Evolutionary conservation across 2,888 invertebrate species (phyloP).

Genomic region (Hirtodrosophila alboralis): DNA sequence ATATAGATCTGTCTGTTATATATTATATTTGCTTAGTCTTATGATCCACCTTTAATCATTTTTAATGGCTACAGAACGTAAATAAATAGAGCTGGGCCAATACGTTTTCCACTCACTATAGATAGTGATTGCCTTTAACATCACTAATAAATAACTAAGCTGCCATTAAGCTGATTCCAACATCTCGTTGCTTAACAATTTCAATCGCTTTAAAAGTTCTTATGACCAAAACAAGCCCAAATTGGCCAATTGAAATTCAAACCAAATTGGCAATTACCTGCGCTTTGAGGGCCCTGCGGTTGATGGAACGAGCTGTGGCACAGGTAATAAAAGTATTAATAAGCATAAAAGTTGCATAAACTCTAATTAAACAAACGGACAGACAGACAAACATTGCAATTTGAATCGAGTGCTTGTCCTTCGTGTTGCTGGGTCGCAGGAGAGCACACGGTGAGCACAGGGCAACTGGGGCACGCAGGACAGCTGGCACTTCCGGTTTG

Average conservation of each 20-base stretch:
- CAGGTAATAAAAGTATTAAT: conserved; percentile 61
- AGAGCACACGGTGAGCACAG: conserved; percentile 1
- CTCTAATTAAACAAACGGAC: conserved; percentile 56
- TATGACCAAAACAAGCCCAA: conserved; percentile 36
- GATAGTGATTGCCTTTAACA: background rate
- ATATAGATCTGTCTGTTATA: too few species aligned
- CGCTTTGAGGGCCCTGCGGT: background rate
- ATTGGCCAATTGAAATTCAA: conserved; percentile 64
- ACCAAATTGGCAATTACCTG: conserved; percentile 60
- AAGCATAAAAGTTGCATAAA: conserved; percentile 72
- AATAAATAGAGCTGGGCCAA: too few species aligned
- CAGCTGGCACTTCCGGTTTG: conserved; percentile 41
- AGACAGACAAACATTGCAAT: conserved; percentile 48
- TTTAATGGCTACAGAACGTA: too few species aligned
- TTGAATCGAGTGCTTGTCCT: conserved; percentile 28
- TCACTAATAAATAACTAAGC: too few species aligned
- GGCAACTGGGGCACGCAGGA: background rate
- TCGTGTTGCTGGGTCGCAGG: conserved; percentile 1
- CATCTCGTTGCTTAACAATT: conserved; percentile 33
- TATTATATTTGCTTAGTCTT: too few species aligned
- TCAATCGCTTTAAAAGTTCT: conserved; percentile 32
- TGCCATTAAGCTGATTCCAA: conserved; percentile 16
- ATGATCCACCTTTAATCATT: too few species aligned
- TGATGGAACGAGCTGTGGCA: background rate
- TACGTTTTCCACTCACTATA: too few species aligned